Evolutionary conservation across 2,888 invertebrate species (phyloP).

Genomic region (Helobdella robusta): DNA sequence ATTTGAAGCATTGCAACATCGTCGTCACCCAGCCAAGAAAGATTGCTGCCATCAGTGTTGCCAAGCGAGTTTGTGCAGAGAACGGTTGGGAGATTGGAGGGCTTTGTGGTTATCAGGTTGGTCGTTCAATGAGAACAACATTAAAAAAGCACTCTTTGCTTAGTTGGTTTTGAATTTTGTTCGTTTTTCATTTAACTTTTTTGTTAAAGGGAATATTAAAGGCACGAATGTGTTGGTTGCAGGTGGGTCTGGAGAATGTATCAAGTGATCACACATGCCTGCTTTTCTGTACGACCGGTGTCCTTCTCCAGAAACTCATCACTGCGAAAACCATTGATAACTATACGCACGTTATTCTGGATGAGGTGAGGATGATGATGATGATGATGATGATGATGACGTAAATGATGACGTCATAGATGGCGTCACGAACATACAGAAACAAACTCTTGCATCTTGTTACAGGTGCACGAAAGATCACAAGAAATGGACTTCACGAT

Average conservation of each 20-base stretch:
- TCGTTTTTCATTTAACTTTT: not conserved
- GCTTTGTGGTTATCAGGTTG: conserved; percentile 78
- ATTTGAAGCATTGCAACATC: conserved; percentile 62
- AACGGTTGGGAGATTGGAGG: conserved; percentile 71
- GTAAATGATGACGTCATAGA: not conserved
- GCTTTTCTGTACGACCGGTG: conserved; percentile 78
- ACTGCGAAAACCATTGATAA: conserved; percentile 61
- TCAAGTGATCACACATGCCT: conserved; percentile 63
- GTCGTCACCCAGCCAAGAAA: conserved; percentile 81
- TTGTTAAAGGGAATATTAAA: too few relatives aligned
- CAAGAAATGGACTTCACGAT: conserved; percentile 83
- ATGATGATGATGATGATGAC: not conserved
- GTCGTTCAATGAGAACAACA: not conserved
- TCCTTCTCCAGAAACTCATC: conserved; percentile 71
- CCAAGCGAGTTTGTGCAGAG: conserved; percentile 72
- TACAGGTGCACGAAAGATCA: conserved; percentile 77
- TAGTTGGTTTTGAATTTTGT: not conserved
- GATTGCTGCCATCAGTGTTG: conserved; percentile 83
- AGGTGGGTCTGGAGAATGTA: conserved; percentile 50
- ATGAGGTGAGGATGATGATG: conserved; percentile 56
- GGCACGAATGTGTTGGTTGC: too few relatives aligned
- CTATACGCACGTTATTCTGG: conserved; percentile 79
- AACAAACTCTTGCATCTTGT: not conserved
- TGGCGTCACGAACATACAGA: not conserved
- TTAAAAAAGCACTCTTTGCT: not conserved